Percentiles rank a stretch among this genome's conserved stretches.
These are phyloP conservation scores for Seladonia tumulorum DNA, from an alignment of 2,888 invertebrate species.

Conservation along the genomic window DNA sequence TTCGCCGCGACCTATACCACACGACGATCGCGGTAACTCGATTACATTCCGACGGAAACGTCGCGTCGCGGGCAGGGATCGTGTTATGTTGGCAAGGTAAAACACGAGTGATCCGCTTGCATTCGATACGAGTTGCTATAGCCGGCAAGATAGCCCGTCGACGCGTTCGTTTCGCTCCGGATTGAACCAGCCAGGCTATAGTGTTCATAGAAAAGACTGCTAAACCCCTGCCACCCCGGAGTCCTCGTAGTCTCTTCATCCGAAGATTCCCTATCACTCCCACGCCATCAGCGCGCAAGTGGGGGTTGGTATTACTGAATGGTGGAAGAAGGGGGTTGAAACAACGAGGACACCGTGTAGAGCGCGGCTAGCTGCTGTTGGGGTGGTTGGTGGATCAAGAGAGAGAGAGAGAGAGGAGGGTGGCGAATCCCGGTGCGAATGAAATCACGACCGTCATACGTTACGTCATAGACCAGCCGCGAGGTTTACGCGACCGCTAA, in stretches of 20 bases:
- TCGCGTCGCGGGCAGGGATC: slow-evolving; percentile 3
- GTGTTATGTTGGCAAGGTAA: background rate
- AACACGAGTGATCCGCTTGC: background rate
- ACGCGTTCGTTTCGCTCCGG: background rate
- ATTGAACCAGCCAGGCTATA: background rate
- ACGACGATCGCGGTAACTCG: slow-evolving; percentile 33
- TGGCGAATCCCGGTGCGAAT: slow-evolving; percentile 16
- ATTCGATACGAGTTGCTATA: background rate
- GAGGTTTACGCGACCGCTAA: slow-evolving; percentile 30
- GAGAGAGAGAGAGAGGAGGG: background rate
- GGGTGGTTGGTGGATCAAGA: background rate
- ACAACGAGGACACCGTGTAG: background rate
- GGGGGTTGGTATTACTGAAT: background rate
- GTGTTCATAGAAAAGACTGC: background rate
- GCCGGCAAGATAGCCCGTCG: background rate
- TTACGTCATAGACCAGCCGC: slow-evolving; percentile 43
- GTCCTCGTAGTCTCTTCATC: background rate
- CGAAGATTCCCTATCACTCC: background rate
- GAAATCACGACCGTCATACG: slow-evolving; percentile 32
- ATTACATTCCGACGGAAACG: slow-evolving; percentile 47
- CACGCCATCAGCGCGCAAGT: background rate
- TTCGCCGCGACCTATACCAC: slow-evolving; percentile 46
- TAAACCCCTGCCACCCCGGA: background rate
- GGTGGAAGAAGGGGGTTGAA: background rate
- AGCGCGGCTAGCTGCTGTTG: background rate